Conservation (phyloP, 2,797 vertebrate genomes). For the Perdix hodgsoniae region DNA sequence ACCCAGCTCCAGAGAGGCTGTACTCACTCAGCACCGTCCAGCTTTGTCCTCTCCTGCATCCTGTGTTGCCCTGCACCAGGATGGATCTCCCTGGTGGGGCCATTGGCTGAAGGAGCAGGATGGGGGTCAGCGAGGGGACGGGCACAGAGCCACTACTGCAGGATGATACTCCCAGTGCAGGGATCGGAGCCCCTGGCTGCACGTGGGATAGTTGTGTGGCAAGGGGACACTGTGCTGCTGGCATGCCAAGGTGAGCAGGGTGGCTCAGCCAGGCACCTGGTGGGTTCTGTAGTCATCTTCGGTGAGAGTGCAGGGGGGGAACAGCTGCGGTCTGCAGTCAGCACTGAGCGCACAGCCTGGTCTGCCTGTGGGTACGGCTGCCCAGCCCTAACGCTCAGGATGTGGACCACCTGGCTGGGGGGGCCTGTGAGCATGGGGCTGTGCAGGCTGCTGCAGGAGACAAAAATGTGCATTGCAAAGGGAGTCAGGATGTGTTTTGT, state of each 20-base stretch:
- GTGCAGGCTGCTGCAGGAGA: neutral
- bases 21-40: accelerated
- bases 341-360: accelerated
- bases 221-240: neutral
- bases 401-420: neutral
- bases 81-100: accelerated
- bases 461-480: neutral
- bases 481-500: neutral
- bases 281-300: neutral
- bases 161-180: accelerated
- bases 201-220: neutral
- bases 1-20: accelerated
- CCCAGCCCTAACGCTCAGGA: neutral
- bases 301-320: accelerated
- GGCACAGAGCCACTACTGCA: neutral
- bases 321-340: neutral
- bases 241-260: accelerated
- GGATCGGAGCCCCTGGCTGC: neutral
- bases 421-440: accelerated
- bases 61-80: neutral
- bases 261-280: neutral
- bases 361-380: accelerated
- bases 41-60: neutral
- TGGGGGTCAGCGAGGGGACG: neutral
- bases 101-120: accelerated